phyloP scores from a whole-genome alignment of 2,113 vertebrate species.

The Labeo catla region DNA sequence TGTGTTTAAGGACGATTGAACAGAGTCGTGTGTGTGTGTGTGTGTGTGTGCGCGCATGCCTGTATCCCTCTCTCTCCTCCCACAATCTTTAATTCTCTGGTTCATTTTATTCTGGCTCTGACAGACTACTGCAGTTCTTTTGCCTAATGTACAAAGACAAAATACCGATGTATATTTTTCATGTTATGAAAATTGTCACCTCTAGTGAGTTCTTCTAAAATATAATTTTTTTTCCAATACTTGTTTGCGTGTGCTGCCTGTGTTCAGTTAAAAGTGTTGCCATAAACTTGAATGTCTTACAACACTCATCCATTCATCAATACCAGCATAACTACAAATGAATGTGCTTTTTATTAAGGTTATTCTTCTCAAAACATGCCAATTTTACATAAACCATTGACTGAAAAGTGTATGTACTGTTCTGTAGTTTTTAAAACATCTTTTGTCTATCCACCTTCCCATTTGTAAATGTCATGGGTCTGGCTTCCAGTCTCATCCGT shows the following conservation, averaged over 20 bases:
- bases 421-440: not conserved
- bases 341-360: not conserved
- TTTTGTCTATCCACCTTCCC: not conserved
- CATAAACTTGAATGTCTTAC: constrained; percentile 44
- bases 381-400: not conserved
- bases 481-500: too few species aligned
- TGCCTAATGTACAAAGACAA: constrained; percentile 95
- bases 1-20: not conserved
- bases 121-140: constrained; percentile 78
- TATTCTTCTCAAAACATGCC: not conserved
- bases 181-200: constrained; percentile 97
- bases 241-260: constrained; percentile 65
- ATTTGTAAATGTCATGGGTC: too few species aligned
- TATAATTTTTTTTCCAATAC: constrained; percentile 93
- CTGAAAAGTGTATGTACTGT: not conserved
- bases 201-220: constrained; percentile 99
- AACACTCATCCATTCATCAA: not conserved
- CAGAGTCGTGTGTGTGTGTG: not conserved
- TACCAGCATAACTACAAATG: not conserved
- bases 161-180: constrained; percentile 99
- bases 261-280: not conserved
- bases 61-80: constrained; percentile 58
- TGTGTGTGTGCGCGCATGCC: constrained; percentile 54
- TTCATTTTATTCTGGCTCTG: constrained; percentile 74
- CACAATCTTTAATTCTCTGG: constrained; percentile 70